Evolutionary conservation across 2,113 vertebrate species (phyloP).

Genomic region (Anolis sagrei): DNA sequence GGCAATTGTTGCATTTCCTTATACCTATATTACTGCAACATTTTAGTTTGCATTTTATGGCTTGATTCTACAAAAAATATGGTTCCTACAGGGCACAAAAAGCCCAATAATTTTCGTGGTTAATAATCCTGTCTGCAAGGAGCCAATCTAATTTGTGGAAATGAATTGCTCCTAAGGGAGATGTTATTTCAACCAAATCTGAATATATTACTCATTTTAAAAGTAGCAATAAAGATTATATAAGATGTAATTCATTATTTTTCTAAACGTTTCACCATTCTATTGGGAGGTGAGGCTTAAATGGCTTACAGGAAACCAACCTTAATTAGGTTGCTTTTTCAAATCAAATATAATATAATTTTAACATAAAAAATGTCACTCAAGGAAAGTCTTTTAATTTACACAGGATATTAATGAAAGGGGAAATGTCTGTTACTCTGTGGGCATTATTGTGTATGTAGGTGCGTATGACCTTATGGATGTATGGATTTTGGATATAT

Average conservation of each 20-base stretch:
- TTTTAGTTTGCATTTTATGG: conserved; percentile 37
- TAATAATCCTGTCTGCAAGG: conserved; percentile 73
- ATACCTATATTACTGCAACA: conserved; percentile 38
- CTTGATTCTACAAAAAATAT: conserved; percentile 43
- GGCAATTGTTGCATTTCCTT: conserved; percentile 22
- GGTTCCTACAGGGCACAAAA: conserved; percentile 54
- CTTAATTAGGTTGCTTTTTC: conserved; percentile 76
- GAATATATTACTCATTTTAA: conserved; percentile 74
- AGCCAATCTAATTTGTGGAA: conserved; percentile 75
- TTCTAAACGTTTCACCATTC: conserved; percentile 71
- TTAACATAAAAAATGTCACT: conserved; percentile 72
- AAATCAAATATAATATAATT: conserved; percentile 75
- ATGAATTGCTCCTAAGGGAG: conserved; percentile 72
- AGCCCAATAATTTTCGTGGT: conserved; percentile 71
- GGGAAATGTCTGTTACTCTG: conserved; percentile 21
- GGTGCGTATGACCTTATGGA: conserved; percentile 10
- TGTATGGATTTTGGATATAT: neutral
- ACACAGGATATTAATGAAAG: conserved; percentile 65
- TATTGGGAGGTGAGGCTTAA: conserved; percentile 68
- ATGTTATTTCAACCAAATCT: conserved; percentile 72
- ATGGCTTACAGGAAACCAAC: conserved; percentile 71
- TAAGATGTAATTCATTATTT: conserved; percentile 78
- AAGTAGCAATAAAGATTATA: conserved; percentile 77
- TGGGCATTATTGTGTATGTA: conserved; percentile 18
- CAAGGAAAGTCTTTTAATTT: conserved; percentile 71